Evolutionary conservation across 2,113 vertebrate genomes (phyloP).

Genomic region (Pachypanchax playfairii): DNA sequence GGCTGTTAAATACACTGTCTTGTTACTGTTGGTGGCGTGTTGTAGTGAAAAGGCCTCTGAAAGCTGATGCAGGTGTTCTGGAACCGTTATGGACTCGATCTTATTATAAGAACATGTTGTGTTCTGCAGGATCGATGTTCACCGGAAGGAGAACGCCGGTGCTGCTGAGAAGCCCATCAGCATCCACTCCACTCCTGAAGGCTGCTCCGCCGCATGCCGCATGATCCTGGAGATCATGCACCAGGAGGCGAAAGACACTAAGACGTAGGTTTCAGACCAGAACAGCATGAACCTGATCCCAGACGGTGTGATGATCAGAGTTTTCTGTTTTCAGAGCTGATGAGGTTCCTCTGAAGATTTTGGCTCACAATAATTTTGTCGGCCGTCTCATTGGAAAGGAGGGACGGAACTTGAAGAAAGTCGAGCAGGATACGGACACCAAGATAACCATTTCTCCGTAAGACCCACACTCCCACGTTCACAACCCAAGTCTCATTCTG

Average conservation of each 20-base stretch:
- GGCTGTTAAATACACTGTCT: no score
- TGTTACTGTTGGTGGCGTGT: no score
- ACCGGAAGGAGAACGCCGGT: constrained; percentile 93
- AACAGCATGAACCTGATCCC: background rate
- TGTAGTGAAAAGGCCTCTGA: background rate
- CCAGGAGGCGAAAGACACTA: constrained; percentile 96
- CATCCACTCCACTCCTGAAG: constrained; percentile 92
- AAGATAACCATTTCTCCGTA: constrained; percentile 98
- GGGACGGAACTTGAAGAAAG: constrained; percentile 94
- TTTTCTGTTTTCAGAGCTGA: constrained; percentile 81
- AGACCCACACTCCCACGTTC: constrained; percentile 33
- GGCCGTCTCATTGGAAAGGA: constrained; percentile 95
- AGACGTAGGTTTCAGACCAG: constrained; percentile 82
- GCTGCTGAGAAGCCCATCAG: constrained; percentile 96
- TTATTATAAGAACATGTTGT: background rate
- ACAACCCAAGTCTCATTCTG: background rate
- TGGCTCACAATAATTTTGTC: constrained; percentile 96
- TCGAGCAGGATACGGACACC: constrained; percentile 95
- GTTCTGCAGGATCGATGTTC: constrained; percentile 87
- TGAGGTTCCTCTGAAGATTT: constrained; percentile 93
- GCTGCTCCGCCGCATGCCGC: constrained; percentile 90
- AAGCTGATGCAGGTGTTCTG: background rate
- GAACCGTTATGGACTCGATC: background rate
- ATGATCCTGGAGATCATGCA: constrained; percentile 99
- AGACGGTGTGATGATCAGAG: background rate